Percentiles rank a stretch among this genome's conserved stretches.
These are phyloP conservation scores for Acronicta alni DNA, from an alignment of 2,888 invertebrate genomes.

Conservation along the genomic window DNA sequence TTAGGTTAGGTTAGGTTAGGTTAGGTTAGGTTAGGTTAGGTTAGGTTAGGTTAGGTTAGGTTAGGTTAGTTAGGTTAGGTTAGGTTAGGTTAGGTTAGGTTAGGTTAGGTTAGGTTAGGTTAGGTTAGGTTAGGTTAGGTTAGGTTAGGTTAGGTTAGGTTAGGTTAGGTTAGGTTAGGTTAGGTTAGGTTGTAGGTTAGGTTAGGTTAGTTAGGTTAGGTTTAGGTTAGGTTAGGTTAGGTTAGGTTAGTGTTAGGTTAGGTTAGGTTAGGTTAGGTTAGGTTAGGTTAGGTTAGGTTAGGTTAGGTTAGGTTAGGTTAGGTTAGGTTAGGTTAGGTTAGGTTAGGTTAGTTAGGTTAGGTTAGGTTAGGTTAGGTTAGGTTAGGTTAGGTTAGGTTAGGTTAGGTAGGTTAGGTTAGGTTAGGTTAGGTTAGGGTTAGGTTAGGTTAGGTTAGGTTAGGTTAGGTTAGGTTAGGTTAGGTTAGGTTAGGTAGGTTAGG, in stretches of 20 bases:
- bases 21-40: neutral
- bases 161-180: neutral
- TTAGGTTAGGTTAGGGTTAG: no score
- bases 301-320: neutral
- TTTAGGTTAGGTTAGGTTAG: conserved; percentile 35
- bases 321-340: conserved; percentile 38
- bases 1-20: conserved; percentile 12
- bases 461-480: no score
- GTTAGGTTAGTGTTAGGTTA: conserved; percentile 54
- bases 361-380: conserved; percentile 41
- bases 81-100: conserved; percentile 7
- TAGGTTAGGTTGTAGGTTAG: neutral
- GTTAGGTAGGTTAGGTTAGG: no score
- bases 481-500: no score
- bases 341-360: conserved; percentile 42
- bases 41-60: neutral
- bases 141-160: neutral
- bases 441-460: no score
- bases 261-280: conserved; percentile 44
- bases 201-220: conserved; percentile 2
- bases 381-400: conserved; percentile 5
- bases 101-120: conserved; percentile 6
- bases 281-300: conserved; percentile 19
- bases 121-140: neutral
- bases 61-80: conserved; percentile 3